Evolutionary conservation across 2,113 vertebrate species (phyloP), one percentile per base, ranked within the genome.

Genomic region (Halichoeres trimaculatus): DNA sequence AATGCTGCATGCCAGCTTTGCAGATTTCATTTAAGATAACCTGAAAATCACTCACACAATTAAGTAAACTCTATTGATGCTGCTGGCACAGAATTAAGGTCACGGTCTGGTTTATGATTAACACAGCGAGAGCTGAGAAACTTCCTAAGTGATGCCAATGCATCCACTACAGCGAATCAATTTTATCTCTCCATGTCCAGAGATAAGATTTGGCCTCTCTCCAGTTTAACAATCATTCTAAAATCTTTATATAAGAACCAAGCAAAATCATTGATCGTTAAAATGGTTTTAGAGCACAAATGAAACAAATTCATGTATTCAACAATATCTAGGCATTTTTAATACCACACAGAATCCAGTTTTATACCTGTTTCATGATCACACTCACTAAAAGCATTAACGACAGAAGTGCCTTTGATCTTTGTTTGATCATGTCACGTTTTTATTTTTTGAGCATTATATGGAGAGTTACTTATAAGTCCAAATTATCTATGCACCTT

Each of bases 51-150:
- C 24, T 63, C 50, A 36, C 24, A 26, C 34, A 56, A 7, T 36
- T 70, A 36, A 16, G 55, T 26, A 62, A 71, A 38, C 14, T 23
- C n/a, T 50, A 38, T 17, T 52, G 58, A 61, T 55, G 20, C 56
- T 56, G 40, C 47, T 62, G 43, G 41, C 34, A 54, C 67, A 76
- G 43, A 59, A 24, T 43, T 53, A 22, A 13, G 11, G 48, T 9
- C 45, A 41, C 19, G 45, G 56, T 12, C 24, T 55, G 63, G 58
- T 68, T 76, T 62, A 57, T 81, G 26, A 81, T 79, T 78, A 70
- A 88, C 73, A 60, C 51, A 11, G 12, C 12, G 2, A 30, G 17
- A 59, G 64, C 78, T 34, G 56, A 68, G 54, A 77, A 65, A 22
- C n/a, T n/a, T n/a, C 22, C 20, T 12, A 66, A 65, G 50, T 0